A percentile compares a stretch with the other conserved stretches of the same genome.
These are phyloP conservation scores for Solenopsis invicta DNA, from an alignment of 1,140 invertebrate genomes.

Conservation along the genomic window DNA sequence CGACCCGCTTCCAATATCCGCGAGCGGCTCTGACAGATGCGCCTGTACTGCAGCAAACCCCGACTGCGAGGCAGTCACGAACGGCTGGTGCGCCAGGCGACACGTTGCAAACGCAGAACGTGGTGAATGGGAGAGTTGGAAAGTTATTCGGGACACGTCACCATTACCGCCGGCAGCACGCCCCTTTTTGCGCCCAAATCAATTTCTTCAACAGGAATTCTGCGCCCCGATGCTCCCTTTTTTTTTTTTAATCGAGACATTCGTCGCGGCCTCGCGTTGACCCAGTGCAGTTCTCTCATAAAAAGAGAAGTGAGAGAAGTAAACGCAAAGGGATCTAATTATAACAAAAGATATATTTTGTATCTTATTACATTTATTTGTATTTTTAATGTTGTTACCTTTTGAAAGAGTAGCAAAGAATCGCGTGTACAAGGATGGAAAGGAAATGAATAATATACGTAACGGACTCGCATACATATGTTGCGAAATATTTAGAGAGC, in stretches of 20 bases:
- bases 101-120: slow-evolving; percentile 54
- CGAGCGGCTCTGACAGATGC: slow-evolving; percentile 70
- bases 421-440: not conserved
- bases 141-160: slow-evolving; percentile 63
- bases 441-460: not conserved
- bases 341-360: not conserved
- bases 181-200: slow-evolving; percentile 45
- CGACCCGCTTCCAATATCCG: slow-evolving; percentile 68
- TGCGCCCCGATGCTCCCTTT: not conserved
- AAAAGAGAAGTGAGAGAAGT: not conserved
- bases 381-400: not conserved
- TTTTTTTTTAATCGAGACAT: slow-evolving; percentile 13
- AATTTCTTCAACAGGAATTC: slow-evolving; percentile 37
- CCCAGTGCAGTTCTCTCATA: not conserved
- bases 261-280: not conserved
- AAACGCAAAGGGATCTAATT: not conserved
- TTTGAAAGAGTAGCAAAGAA: not conserved
- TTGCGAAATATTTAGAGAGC: slow-evolving; percentile 19
- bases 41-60: slow-evolving; percentile 68
- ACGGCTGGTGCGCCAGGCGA: slow-evolving; percentile 66
- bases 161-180: slow-evolving; percentile 53
- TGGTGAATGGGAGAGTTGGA: slow-evolving; percentile 57
- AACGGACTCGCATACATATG: not conserved
- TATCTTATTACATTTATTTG: not conserved
- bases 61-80: slow-evolving; percentile 69